Evolutionary conservation across 2,888 invertebrate genomes (phyloP).

Genomic region (Cheilosia impressa): DNA sequence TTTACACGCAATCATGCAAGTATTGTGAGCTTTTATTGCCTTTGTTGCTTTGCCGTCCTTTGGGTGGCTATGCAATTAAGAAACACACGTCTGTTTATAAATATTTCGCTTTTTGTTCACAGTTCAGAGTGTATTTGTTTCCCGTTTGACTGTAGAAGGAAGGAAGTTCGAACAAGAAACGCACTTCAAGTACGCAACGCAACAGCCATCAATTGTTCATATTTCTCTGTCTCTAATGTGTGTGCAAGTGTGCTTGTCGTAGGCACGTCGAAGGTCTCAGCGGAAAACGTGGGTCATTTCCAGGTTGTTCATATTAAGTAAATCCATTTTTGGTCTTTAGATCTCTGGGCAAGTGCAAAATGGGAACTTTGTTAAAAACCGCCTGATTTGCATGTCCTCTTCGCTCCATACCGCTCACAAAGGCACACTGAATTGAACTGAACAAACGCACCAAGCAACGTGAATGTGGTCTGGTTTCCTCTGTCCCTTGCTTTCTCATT

Average conservation of each 20-base stretch:
- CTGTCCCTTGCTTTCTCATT: conserved; percentile 22
- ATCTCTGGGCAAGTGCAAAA: background rate
- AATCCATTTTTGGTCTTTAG: background rate
- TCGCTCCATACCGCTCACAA: conserved; percentile 26
- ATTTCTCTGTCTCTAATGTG: conserved; percentile 10
- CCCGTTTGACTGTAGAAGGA: conserved; percentile 8
- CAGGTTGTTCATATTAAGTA: background rate
- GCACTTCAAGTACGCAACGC: conserved; percentile 27
- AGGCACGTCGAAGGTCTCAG: conserved; percentile 21
- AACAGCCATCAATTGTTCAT: conserved; percentile 34
- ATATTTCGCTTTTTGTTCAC: background rate
- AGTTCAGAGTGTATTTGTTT: conserved; percentile 17
- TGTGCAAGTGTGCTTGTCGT: background rate
- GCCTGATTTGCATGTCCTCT: conserved; percentile 31
- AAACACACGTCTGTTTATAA: conserved; percentile 12
- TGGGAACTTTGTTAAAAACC: background rate
- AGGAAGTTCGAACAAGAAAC: background rate
- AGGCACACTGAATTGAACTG: conserved; percentile 15
- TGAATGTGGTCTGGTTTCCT: conserved; percentile 34
- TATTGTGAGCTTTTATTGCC: background rate
- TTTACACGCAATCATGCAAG: conserved; percentile 40
- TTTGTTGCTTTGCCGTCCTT: conserved; percentile 17
- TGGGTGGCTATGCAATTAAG: conserved; percentile 31
- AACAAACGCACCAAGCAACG: conserved; percentile 27
- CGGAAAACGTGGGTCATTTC: conserved; percentile 38